Percentiles rank a stretch among this genome's conserved stretches.
These are phyloP conservation scores for Oryzias sinensis DNA, from an alignment of 2,797 vertebrate genomes.

Conservation along the genomic window DNA sequence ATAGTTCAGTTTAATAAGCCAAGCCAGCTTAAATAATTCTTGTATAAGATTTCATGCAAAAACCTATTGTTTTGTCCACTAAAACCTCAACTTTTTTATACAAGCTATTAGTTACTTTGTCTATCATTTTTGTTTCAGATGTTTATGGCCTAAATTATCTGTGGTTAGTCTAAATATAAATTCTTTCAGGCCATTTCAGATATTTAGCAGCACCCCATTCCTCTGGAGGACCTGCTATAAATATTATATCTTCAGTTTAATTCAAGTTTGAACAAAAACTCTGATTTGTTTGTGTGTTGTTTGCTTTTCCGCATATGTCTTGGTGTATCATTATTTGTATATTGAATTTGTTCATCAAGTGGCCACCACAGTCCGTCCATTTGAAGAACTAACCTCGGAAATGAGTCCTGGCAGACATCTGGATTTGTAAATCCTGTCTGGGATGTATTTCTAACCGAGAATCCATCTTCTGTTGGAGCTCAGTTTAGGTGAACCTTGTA, in stretches of 20 bases:
- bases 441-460: slow-evolving; percentile 14
- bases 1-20: neutral
- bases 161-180: too few species aligned
- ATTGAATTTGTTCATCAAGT: slow-evolving; percentile 27
- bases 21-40: too few species aligned
- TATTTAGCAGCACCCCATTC: too few species aligned
- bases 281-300: slow-evolving; percentile 6
- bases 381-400: slow-evolving; percentile 29
- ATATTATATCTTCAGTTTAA: slow-evolving; percentile 6
- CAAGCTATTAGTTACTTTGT: too few species aligned
- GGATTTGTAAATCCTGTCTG: slow-evolving; percentile 31
- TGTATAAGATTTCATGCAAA: too few species aligned
- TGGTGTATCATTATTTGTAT: slow-evolving; percentile 25
- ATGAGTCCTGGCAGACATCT: slow-evolving; percentile 25
- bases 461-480: slow-evolving; percentile 16
- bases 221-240: neutral
- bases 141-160: too few species aligned
- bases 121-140: too few species aligned
- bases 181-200: too few species aligned
- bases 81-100: too few species aligned
- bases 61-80: too few species aligned
- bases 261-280: slow-evolving; percentile 18
- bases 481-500: slow-evolving; percentile 13
- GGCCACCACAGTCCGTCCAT: slow-evolving; percentile 28
- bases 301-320: too few species aligned